phyloP scores from a whole-genome alignment of 2,888 invertebrate genomes.

The Meghimatium bilineatum region DNA sequence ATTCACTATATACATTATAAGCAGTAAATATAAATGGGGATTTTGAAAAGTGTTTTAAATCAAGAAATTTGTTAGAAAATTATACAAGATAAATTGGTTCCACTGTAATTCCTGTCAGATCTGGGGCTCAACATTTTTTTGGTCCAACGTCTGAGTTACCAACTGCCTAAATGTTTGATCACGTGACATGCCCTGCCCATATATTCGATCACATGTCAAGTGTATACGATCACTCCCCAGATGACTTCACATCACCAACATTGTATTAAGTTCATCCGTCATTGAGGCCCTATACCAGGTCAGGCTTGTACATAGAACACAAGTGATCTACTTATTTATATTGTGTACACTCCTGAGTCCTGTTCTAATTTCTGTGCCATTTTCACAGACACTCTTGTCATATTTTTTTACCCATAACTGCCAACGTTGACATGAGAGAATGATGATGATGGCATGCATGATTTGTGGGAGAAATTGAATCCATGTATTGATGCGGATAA shows the following conservation, averaged over 20 bases:
- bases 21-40: too few relatives aligned
- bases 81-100: too few relatives aligned
- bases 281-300: neutral
- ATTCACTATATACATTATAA: too few relatives aligned
- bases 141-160: too few relatives aligned
- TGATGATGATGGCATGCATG: neutral
- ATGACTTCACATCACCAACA: too few relatives aligned
- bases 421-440: neutral
- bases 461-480: neutral
- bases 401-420: neutral
- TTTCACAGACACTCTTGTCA: slow-evolving; percentile 1
- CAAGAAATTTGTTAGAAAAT: too few relatives aligned
- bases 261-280: neutral
- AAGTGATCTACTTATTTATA: slow-evolving; percentile 13
- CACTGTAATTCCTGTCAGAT: too few relatives aligned
- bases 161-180: too few relatives aligned
- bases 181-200: neutral
- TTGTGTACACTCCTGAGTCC: neutral
- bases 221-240: neutral
- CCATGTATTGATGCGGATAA: neutral
- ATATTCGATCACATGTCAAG: neutral
- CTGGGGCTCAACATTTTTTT: too few relatives aligned
- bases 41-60: too few relatives aligned
- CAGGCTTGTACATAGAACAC: neutral
- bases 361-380: neutral